These are phyloP conservation scores for Bombycilla garrulus DNA, from an alignment of 2,113 vertebrate genomes.

Conservation along the genomic window DNA sequence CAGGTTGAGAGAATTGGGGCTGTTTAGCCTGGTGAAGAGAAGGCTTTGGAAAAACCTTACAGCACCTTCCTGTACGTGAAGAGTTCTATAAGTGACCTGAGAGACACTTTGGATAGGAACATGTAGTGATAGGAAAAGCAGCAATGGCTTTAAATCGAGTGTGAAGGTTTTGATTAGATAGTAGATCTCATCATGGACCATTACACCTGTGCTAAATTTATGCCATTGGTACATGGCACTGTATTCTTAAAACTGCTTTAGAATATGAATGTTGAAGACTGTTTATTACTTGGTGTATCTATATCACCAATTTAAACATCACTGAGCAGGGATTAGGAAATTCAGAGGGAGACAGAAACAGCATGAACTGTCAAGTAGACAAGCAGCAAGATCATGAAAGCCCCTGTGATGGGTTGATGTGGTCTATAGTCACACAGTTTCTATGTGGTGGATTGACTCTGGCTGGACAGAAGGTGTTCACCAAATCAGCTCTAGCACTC, in stretches of 20 bases:
- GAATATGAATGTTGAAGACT: neutral
- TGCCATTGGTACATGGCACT: neutral
- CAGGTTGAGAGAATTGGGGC: neutral
- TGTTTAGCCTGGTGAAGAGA: neutral
- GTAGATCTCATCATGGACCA: neutral
- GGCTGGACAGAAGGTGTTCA: neutral
- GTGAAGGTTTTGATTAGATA: neutral
- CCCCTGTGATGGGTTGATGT: neutral
- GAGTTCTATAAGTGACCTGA: neutral
- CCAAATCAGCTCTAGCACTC: neutral
- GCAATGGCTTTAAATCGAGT: neutral
- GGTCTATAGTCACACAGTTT: neutral
- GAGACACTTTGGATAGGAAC: neutral
- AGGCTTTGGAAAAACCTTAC: neutral
- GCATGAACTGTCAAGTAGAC: neutral
- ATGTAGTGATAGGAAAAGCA: neutral
- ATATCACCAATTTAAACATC: neutral
- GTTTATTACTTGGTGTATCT: neutral
- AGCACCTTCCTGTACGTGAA: neutral
- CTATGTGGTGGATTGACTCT: neutral
- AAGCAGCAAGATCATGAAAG: neutral
- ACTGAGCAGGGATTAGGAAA: neutral
- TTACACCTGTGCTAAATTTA: neutral
- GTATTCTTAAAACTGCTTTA: neutral
- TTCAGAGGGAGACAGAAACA: neutral